Conservation (phyloP, 2,113 vertebrate species). For the Ciconia stormi region DNA sequence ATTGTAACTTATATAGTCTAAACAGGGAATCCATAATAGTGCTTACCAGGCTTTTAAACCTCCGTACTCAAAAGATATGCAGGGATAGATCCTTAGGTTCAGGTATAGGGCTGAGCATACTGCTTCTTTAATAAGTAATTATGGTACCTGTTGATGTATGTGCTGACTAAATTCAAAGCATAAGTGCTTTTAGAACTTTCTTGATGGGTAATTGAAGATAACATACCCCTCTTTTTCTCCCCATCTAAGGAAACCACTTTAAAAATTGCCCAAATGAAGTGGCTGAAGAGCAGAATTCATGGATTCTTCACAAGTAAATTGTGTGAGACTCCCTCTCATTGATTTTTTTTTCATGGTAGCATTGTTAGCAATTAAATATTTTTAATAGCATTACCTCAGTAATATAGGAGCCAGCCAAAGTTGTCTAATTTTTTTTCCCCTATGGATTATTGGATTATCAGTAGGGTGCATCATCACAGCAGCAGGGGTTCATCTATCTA, state of each 20-base stretch:
- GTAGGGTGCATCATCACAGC: neutral
- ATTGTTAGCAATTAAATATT: constrained; percentile 2
- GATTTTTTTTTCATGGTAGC: neutral
- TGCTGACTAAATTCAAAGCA: neutral
- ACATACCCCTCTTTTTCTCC: neutral
- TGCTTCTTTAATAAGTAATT: neutral
- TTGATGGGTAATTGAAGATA: neutral
- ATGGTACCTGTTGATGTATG: neutral
- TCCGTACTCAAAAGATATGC: neutral
- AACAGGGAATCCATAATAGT: neutral
- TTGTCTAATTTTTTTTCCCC: neutral
- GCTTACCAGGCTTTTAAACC: neutral
- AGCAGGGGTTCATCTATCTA: neutral
- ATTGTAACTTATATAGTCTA: neutral
- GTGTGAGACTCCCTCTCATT: neutral
- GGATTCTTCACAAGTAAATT: neutral
- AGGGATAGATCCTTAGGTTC: neutral
- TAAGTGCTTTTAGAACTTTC: neutral
- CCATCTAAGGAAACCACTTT: neutral
- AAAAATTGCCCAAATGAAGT: neutral
- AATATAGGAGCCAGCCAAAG: neutral
- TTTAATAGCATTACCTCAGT: constrained; percentile 8
- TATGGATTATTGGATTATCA: neutral
- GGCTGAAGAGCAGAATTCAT: neutral
- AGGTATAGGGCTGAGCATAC: neutral